Base-by-base conservation (phyloP, 2,888 invertebrate species). In the Sylvicola fuscatus region DNA sequence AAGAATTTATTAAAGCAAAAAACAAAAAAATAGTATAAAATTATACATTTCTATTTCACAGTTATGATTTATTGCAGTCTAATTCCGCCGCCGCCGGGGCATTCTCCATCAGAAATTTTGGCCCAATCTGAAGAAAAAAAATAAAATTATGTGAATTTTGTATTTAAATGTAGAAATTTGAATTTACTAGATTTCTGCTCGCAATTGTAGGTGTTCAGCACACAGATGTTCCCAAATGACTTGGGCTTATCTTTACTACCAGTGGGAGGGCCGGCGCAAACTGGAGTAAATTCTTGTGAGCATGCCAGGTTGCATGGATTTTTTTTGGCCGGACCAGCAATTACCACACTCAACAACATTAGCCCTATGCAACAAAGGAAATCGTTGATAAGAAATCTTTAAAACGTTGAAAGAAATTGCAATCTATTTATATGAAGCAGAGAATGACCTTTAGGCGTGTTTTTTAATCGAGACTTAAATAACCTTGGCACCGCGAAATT, bases 221-320 rank as follows among this genome's bases (percentile, higher is more conserved):
- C 70, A 48, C 75, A 75, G 41, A 64, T 64, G 47, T 57, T 70
- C 41, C 70, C 72, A 43, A 74, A 74, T 2, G 71, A 69, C 53
- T 66, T 52, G 49, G 67, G 47, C 39, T 68, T 61, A 42, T 58
- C 64, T 1, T 64, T 63, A 6, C 63, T 61, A 8, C 21, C 21
- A 21, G 21, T 6, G 4, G 21, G 21, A 47, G 71, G 70, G 39
- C 70, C 69, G 2, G 65, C 74, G 49, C 75, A 75, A 39, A 75
- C 50, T 7, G 73, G 72, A 10, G 68, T 66, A 43, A 66, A 64
- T 16, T 54, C 17, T 6, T 7, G 6, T 15, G 14, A 4, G n/a
- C 32, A 28, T 14, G 14, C 7, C 10, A 7, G 14, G 12, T 15
- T n/a, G 17, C 15, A 34, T 27, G 3, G 7, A 21, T 21, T 21